Evolutionary conservation across 1,140 invertebrate genomes (phyloP).

Genomic region (Matsumurasca onukii): DNA sequence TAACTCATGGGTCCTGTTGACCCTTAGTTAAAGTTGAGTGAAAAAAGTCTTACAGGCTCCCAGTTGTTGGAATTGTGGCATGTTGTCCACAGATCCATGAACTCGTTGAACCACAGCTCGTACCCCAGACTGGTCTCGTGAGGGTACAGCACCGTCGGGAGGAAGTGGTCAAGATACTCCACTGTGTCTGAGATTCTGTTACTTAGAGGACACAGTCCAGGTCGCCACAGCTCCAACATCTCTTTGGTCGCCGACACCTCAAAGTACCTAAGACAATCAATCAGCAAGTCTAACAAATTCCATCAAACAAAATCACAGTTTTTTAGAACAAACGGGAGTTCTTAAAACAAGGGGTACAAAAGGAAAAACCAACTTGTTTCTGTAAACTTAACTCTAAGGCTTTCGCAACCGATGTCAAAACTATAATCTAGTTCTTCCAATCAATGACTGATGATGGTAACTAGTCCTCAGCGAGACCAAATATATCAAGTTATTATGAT

Average conservation of each 20-base stretch:
- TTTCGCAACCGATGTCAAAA: background rate
- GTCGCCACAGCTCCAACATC: slow-evolving; percentile 82
- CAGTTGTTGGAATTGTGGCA: slow-evolving; percentile 70
- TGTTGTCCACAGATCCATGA: slow-evolving; percentile 75
- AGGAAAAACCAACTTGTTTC: background rate
- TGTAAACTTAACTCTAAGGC: background rate
- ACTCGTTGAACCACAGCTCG: slow-evolving; percentile 81
- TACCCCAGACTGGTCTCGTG: slow-evolving; percentile 64
- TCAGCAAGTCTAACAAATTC: slow-evolving; percentile 41
- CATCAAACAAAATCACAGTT: slow-evolving; percentile 20
- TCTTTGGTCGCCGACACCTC: slow-evolving; percentile 74
- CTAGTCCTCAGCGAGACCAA: no score
- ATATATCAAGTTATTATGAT: no score
- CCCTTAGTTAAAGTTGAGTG: no score
- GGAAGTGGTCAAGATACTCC: slow-evolving; percentile 68
- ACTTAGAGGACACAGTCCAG: slow-evolving; percentile 72
- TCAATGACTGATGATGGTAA: background rate
- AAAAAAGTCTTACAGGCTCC: slow-evolving; percentile 72
- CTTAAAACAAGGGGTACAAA: background rate
- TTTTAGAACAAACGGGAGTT: background rate
- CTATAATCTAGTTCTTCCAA: background rate
- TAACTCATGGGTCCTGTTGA: no score
- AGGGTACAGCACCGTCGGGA: slow-evolving; percentile 69
- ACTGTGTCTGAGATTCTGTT: slow-evolving; percentile 59
- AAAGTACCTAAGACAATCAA: slow-evolving; percentile 65